These are phyloP conservation scores for Asobara japonica DNA, from an alignment of 1,140 invertebrate genomes.

Conservation along the genomic window DNA sequence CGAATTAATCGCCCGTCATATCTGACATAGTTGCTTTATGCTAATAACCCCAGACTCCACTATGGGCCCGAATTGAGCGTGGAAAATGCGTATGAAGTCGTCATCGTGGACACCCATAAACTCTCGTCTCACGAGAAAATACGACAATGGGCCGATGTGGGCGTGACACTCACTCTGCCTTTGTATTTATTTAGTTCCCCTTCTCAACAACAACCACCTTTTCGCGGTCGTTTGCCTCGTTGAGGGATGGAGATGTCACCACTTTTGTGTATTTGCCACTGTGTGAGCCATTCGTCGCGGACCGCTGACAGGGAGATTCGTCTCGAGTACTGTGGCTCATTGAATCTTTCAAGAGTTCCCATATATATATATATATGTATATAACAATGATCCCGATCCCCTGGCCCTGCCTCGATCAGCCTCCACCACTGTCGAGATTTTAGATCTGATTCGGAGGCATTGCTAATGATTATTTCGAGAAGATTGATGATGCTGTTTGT, in stretches of 20 bases:
- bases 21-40: too few relatives aligned
- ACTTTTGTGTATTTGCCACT: conserved; percentile 17
- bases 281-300: conserved; percentile 60
- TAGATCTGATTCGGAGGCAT: too few relatives aligned
- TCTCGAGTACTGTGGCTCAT: conserved; percentile 42
- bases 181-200: conserved; percentile 22
- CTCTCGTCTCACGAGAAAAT: conserved; percentile 6
- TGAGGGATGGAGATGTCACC: conserved; percentile 58
- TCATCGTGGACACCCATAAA: conserved; percentile 37
- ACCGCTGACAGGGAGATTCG: conserved; percentile 49
- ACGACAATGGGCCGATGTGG: conserved; percentile 39
- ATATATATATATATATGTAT: too few relatives aligned
- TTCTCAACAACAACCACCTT: conserved; percentile 18
- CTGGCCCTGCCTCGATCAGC: too few relatives aligned
- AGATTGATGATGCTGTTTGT: too few relatives aligned
- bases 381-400: too few relatives aligned
- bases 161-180: conserved; percentile 45
- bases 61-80: conserved; percentile 56
- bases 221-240: conserved; percentile 26
- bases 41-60: too few relatives aligned
- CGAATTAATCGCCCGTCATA: conserved; percentile 9
- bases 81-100: conserved; percentile 56
- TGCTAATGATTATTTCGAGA: too few relatives aligned
- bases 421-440: too few relatives aligned
- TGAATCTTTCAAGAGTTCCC: too few relatives aligned